phyloP scores from a whole-genome alignment of 1,140 invertebrate species.

The Hycleus phaleratus region DNA sequence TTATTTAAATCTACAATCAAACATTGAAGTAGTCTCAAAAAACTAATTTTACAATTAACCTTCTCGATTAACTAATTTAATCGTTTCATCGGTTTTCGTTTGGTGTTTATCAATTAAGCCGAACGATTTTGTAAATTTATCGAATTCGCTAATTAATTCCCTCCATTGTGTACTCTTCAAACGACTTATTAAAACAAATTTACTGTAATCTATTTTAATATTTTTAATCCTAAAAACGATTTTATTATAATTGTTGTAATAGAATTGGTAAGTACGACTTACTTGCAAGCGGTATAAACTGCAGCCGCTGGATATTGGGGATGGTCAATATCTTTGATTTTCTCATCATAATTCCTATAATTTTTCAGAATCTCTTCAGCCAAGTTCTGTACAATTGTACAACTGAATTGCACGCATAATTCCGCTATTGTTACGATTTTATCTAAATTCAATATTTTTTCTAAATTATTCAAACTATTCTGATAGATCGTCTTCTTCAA shows the following conservation, averaged over 20 bases:
- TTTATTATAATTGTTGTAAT: too few species aligned
- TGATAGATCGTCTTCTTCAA: slow-evolving; percentile 39
- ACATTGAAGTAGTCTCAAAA: too few species aligned
- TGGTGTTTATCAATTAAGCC: slow-evolving; percentile 3
- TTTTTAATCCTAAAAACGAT: slow-evolving; percentile 29
- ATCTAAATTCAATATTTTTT: slow-evolving; percentile 40
- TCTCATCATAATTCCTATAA: slow-evolving; percentile 32
- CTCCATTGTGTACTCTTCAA: slow-evolving; percentile 40
- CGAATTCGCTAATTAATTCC: slow-evolving; percentile 39
- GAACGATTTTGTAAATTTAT: slow-evolving; percentile 29
- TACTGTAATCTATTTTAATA: slow-evolving; percentile 37
- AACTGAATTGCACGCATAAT: slow-evolving; percentile 40
- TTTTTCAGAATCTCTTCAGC: slow-evolving; percentile 37
- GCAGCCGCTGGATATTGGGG: slow-evolving; percentile 43
- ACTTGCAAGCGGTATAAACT: slow-evolving; percentile 41
- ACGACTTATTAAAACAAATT: slow-evolving; percentile 39
- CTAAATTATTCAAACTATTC: slow-evolving; percentile 40
- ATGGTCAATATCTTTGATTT: slow-evolving; percentile 35
- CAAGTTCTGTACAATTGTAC: slow-evolving; percentile 37
- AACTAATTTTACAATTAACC: too few species aligned
- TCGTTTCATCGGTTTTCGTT: neutral
- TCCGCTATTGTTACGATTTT: slow-evolving; percentile 38
- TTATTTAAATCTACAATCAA: too few species aligned
- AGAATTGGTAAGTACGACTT: neutral
- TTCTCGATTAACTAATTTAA: neutral